These are phyloP conservation scores for Onchidella celtica DNA, from an alignment of 2,888 invertebrate species.

Conservation along the genomic window DNA sequence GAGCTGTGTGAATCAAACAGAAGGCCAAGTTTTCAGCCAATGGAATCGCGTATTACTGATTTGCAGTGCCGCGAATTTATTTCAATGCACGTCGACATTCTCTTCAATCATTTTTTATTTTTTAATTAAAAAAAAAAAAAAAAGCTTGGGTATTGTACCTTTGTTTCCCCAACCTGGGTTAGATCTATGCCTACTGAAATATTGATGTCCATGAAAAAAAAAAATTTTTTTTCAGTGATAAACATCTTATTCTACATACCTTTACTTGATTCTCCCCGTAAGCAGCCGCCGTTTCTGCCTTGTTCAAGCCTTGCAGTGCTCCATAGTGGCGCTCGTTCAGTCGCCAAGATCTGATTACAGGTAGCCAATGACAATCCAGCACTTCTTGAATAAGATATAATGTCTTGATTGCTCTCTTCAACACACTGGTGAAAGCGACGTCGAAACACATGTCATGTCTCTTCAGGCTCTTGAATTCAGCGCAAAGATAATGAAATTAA, in stretches of 20 bases:
- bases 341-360: constrained; percentile 79
- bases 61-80: too few species aligned
- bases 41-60: too few species aligned
- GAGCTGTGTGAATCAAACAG: too few species aligned
- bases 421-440: constrained; percentile 79
- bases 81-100: too few species aligned
- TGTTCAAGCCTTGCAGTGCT: constrained; percentile 80
- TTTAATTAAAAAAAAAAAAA: too few species aligned
- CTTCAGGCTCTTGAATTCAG: constrained; percentile 79
- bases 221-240: too few species aligned
- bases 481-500: constrained; percentile 37
- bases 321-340: constrained; percentile 81
- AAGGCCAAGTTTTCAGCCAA: too few species aligned
- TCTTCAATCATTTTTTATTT: too few species aligned
- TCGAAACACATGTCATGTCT: constrained; percentile 79
- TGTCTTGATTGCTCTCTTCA: constrained; percentile 80
- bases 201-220: too few species aligned
- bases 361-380: constrained; percentile 80
- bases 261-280: constrained; percentile 80
- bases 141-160: too few species aligned
- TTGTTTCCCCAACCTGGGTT: too few species aligned
- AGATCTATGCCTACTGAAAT: too few species aligned
- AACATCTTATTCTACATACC: constrained; percentile 62
- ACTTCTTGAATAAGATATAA: constrained; percentile 78
- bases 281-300: constrained; percentile 80